A percentile compares a stretch with the other conserved stretches of the same genome.
Conservation (phyloP, 1,140 invertebrate species). For the Drosophila virilis region DNA sequence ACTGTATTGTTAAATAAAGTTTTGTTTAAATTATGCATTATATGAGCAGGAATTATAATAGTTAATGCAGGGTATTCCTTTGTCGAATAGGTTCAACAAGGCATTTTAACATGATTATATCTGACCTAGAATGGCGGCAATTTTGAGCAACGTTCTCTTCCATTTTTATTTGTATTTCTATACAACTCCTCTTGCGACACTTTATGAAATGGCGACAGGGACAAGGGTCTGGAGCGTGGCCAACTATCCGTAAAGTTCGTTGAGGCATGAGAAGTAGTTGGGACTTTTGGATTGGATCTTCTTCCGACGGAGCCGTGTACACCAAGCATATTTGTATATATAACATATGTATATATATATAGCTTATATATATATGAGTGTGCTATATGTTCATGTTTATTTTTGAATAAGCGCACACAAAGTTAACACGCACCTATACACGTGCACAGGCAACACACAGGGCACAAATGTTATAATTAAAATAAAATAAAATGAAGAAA, state of each 20-base stretch:
- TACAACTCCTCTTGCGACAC: slow-evolving; percentile 33
- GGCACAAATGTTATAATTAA: slow-evolving; percentile 61
- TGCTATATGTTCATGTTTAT: slow-evolving; percentile 8
- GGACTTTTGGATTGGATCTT: slow-evolving; percentile 2
- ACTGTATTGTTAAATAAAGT: no score
- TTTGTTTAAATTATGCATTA: no score
- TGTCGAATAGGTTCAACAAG: no score
- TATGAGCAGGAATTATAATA: no score
- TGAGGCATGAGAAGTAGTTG: slow-evolving; percentile 7
- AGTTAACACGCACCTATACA: slow-evolving; percentile 25
- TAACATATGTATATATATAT: slow-evolving; percentile 3
- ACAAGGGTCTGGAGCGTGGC: not conserved
- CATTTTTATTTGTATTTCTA: slow-evolving; percentile 1
- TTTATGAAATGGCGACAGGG: slow-evolving; percentile 31
- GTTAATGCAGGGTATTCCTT: no score
- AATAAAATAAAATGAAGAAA: slow-evolving; percentile 61
- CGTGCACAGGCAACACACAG: slow-evolving; percentile 1
- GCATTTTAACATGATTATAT: not conserved
- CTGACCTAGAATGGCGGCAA: slow-evolving; percentile 22
- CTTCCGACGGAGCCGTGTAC: not conserved
- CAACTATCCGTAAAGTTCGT: slow-evolving; percentile 52
- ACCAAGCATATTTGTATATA: slow-evolving; percentile 5
- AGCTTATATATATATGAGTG: slow-evolving; percentile 4
- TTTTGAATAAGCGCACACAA: slow-evolving; percentile 49
- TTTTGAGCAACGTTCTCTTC: slow-evolving; percentile 7